Evolutionary conservation across 2,888 invertebrate species (phyloP), one percentile per base, ranked within the genome.

Genomic region (Piscicola geometra): DNA sequence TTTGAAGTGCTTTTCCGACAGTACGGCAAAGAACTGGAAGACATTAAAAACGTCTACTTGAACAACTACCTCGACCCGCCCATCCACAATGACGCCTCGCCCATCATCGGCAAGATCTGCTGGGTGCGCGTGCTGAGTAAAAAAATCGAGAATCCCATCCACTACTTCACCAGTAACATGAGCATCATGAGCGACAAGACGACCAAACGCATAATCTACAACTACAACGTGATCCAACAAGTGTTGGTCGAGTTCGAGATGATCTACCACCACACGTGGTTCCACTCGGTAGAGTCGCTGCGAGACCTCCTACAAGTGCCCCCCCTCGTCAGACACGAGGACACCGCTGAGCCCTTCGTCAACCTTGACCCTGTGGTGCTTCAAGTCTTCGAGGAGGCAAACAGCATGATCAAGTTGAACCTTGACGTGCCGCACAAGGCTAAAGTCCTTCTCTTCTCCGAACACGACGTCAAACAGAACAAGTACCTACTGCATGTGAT

Each of bases 241-340:
- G 92, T 93, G 1, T 90, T 93, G 78, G 88, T 91, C 25, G 92
- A 93, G 82, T 93, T 91, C 82, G 93, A 93, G 85, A 88, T 91
- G 81, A 90, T 92, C 77, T 91, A 92, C 84, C 92, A 93, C 82
- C 88, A 89, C 80, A 91, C 92, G 0, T 93, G 93, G 93, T 89
- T 87, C 78, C 89, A 90, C 82, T 90, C 91, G 83, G 89, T 90
- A 33, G 90, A 90, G 73, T 89, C 91, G 86, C 90, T 91, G 67
- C 80, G 76, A n/a, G 77, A 80, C 33, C 79, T 79, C 72, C 85
- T 93, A 1, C 89, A 90, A 80, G 88, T 90, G 0, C 92, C 93
- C 0, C 86, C 93, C 18, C 83, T 93, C 64, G 88, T 90, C 32
- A 89, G 89, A 64, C 89, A 91, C 82, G 90, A 90, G 1, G 85